Evolutionary conservation across 2,888 invertebrate species (phyloP), one percentile per base, ranked within the genome.

Genomic region (Ellobium chinense): DNA sequence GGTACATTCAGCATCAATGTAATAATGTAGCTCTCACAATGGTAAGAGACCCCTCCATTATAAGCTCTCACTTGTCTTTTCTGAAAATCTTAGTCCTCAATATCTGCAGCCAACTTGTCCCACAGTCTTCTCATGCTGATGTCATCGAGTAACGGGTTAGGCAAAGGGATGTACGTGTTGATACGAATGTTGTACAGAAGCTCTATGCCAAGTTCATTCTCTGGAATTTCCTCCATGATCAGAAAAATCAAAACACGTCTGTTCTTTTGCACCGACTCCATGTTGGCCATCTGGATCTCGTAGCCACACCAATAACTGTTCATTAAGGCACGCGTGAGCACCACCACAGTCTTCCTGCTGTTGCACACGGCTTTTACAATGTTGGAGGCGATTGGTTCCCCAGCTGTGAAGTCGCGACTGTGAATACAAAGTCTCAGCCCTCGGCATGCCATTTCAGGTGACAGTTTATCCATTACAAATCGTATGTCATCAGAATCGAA

Each of bases 221-320:
- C 36, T 7, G 82, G 82, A 62, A 82, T 73, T 24, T 75, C 24
- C 58, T 82, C 63, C 74, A 54, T 69, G 12, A 82, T 31, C 58
- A 82, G 78, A 56, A 82, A 79, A 27, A 82, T 1, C 54, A 82
- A 24, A n/a, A 82, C 82, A 37, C 58, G 68, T n/a, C 82, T 66
- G 18, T 70, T 75, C 12, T 56, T 75, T 69, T 78, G 37, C 31
- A 62, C 56, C 5, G 63, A 29, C 34, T 82, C 82, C 75, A 78
- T 79, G 62, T 74, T 78, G 56, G 82, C 82, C 82, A 82, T 80
- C 62, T 82, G 82, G 24, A 82, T 34, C 36, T 82, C 82, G 56
- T 75, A 78, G 31, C 36, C 37, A 29, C 82, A 82, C 82, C 82
- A 82, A 58, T 82, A 62, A 18, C 78, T 78, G 39, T n/a, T 31